Evolutionary conservation across 2,888 invertebrate genomes (phyloP), one percentile per base, ranked within the genome.

Genomic region (Patella pellucida): DNA sequence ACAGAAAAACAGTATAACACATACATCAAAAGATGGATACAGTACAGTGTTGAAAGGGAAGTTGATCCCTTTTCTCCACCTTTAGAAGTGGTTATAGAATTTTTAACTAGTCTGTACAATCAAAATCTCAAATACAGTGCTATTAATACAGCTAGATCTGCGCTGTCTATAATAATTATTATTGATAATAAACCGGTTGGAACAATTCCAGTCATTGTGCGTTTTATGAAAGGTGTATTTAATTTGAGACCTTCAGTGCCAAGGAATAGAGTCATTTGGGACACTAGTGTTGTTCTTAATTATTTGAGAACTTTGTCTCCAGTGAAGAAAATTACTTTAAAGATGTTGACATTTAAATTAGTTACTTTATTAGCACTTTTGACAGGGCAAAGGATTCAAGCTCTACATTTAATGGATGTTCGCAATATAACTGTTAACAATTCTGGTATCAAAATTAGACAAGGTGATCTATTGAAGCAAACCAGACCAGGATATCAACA

Each of bases 51-150:
- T 68, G 14, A 11, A 15, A 73, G 51, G 31, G 14, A 51, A 41
- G 9, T n/a, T 69, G 54, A 76, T 73, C 69, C 73, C 50, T 52
- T 76, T 69, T n/a, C 70, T 67, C 73, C 76, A 27, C 5, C n/a
- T 31, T 14, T 73, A 23, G 62, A 56, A 15, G n/a, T 14, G 9
- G 23, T 76, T 51, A 9, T 73, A n/a, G 15, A n/a, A 1, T 76
- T 73, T 31, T 27, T 76, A 5, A 73, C 73, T 23, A 12, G 56
- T 9, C 19, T 73, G 16, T 76, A 50, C 67, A 16, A 27, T 5
- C 16, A 19, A 50, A 70, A 70, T 7, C 52, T 73, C 50, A 9
- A 19, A 16, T 73, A 76, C 50, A 62, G 62, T 15, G 16, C 73
- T 15, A 68, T 76, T 54, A 70, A 70, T 69, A 7, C 51, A 19